Percentiles rank a stretch among this genome's conserved stretches.
phyloP scores from a whole-genome alignment of 2,113 vertebrate genomes.

The Trochalopteron elliotii region DNA sequence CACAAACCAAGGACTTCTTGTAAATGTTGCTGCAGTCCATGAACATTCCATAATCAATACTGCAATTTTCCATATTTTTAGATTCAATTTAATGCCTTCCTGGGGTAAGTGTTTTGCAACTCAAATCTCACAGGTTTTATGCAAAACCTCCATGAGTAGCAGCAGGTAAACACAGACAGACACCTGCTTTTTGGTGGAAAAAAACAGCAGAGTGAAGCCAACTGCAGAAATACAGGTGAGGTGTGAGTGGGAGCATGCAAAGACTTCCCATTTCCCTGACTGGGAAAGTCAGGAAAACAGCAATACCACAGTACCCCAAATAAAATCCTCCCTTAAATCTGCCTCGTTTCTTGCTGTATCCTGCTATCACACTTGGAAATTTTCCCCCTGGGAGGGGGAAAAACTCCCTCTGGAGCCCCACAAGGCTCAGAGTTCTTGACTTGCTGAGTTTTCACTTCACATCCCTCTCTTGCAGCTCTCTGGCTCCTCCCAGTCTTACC shows the following conservation, averaged over 20 bases:
- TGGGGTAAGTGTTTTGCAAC: not conserved
- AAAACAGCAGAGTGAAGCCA: not conserved
- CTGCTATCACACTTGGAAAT: not conserved
- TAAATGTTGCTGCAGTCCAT: not conserved
- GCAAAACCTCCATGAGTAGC: rapidly evolving
- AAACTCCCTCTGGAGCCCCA: not conserved
- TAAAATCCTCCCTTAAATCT: conserved; percentile 23
- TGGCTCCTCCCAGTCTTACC: rapidly evolving
- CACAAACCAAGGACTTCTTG: not conserved
- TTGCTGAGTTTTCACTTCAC: not conserved
- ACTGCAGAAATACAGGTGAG: no score
- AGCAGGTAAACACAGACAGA: rapidly evolving
- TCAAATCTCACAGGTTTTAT: not conserved
- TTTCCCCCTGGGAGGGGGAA: not conserved
- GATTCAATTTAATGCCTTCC: not conserved
- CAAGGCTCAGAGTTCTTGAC: not conserved
- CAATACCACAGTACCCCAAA: not conserved
- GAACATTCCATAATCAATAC: rapidly evolving
- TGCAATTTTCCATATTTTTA: not conserved
- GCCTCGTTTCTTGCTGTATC: not conserved
- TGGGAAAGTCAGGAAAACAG: not conserved
- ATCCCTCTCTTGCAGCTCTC: not conserved
- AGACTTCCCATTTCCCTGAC: not conserved
- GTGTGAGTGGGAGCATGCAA: rapidly evolving
- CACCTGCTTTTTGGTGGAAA: not conserved